These are phyloP conservation scores for Diachasma alloeum DNA, from an alignment of 1,140 invertebrate species.

Conservation along the genomic window DNA sequence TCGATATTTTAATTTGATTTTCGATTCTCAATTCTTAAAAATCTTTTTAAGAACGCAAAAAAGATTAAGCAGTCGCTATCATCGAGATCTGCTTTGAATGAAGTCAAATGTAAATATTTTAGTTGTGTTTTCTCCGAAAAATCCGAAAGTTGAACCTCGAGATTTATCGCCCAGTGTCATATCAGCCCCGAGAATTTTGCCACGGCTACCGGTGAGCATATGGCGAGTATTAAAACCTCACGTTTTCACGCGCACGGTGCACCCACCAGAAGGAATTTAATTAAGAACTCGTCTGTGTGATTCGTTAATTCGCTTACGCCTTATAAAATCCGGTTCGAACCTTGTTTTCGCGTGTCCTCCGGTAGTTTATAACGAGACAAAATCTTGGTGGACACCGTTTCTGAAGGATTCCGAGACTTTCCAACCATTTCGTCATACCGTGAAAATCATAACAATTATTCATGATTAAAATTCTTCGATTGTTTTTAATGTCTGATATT, in stretches of 20 bases:
- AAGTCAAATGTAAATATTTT: not conserved
- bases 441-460: not conserved
- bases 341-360: conserved; percentile 1
- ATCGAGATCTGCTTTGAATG: too few relatives aligned
- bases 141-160: not conserved
- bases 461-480: too few relatives aligned
- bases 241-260: conserved; percentile 6
- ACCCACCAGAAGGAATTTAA: conserved; percentile 30
- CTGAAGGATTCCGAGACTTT: not conserved
- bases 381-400: not conserved
- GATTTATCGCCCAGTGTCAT: not conserved
- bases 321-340: conserved; percentile 10
- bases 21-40: not conserved
- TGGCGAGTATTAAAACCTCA: not conserved
- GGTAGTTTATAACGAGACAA: not conserved
- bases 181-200: not conserved
- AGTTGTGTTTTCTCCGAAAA: not conserved
- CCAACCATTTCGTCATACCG: not conserved
- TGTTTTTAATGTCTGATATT: too few relatives aligned
- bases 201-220: not conserved
- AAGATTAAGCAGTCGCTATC: too few relatives aligned
- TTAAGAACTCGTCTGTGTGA: conserved; percentile 35
- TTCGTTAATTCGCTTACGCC: conserved; percentile 34
- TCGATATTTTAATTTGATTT: too few relatives aligned
- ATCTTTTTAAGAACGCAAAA: too few relatives aligned